phyloP scores from a whole-genome alignment of 1,140 invertebrate genomes.

The Dreissena polymorpha region DNA sequence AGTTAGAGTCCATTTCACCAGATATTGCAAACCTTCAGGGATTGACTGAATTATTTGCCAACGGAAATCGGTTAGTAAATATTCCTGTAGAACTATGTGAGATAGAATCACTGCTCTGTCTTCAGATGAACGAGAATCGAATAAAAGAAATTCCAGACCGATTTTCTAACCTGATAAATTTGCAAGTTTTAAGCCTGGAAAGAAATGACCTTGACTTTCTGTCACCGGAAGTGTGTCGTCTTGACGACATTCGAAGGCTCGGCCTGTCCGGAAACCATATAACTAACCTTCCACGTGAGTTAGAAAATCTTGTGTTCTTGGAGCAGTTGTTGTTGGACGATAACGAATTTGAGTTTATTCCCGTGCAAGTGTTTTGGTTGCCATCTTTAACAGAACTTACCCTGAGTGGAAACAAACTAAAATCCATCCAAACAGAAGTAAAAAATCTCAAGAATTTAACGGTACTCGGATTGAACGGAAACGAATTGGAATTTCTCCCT shows the following conservation, averaged over 20 bases:
- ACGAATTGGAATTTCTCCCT: slow-evolving; percentile 68
- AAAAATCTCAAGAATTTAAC: slow-evolving; percentile 66
- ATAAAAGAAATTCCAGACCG: slow-evolving; percentile 64
- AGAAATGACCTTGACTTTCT: slow-evolving; percentile 73
- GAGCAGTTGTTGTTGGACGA: slow-evolving; percentile 75
- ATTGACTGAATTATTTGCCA: slow-evolving; percentile 68
- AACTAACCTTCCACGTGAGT: slow-evolving; percentile 74
- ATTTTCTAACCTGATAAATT: slow-evolving; percentile 57
- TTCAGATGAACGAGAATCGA: slow-evolving; percentile 73
- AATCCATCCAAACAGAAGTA: slow-evolving; percentile 71
- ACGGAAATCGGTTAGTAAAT: slow-evolving; percentile 67
- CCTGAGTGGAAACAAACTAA: slow-evolving; percentile 72
- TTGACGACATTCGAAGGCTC: slow-evolving; percentile 69
- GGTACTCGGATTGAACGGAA: slow-evolving; percentile 75
- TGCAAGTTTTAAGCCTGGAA: slow-evolving; percentile 72
- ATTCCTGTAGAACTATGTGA: slow-evolving; percentile 68
- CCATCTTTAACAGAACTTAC: slow-evolving; percentile 70
- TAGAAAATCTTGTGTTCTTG: slow-evolving; percentile 72
- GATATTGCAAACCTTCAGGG: slow-evolving; percentile 66
- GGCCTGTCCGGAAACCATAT: slow-evolving; percentile 76
- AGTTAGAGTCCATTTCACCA: slow-evolving; percentile 66
- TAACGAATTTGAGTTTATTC: slow-evolving; percentile 77
- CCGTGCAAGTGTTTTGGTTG: slow-evolving; percentile 76
- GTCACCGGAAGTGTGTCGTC: slow-evolving; percentile 71
- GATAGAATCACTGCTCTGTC: slow-evolving; percentile 62